A percentile compares a stretch with the other conserved stretches of the same genome.
Evolutionary conservation across 2,888 invertebrate species (phyloP).

Genomic region (Gnatocerus cornutus): DNA sequence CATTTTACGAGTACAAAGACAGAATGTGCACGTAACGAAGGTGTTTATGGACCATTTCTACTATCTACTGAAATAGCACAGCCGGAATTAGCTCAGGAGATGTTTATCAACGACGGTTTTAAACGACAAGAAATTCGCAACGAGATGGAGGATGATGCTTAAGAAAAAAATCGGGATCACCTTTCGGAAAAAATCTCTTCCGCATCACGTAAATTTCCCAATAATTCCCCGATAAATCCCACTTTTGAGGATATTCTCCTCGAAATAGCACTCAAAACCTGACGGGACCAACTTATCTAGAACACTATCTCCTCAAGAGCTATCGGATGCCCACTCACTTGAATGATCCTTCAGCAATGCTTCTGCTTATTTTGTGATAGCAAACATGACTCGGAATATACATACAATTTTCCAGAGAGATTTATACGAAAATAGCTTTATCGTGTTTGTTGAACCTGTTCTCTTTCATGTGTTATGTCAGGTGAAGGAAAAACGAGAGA

Average conservation of each 20-base stretch:
- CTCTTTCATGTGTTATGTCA: not conserved
- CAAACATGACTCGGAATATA: slow-evolving; percentile 19
- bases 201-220: slow-evolving; percentile 1
- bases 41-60: slow-evolving; percentile 42
- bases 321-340: slow-evolving; percentile 30
- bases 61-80: slow-evolving; percentile 32
- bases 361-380: slow-evolving; percentile 13
- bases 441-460: slow-evolving; percentile 6
- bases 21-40: slow-evolving; percentile 36
- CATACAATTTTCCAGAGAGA: slow-evolving; percentile 18
- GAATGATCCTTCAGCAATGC: slow-evolving; percentile 23
- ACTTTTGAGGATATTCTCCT: slow-evolving; percentile 20
- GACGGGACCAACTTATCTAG: slow-evolving; percentile 22
- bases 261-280: slow-evolving; percentile 27
- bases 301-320: slow-evolving; percentile 21
- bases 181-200: slow-evolving; percentile 3
- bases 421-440: slow-evolving; percentile 23
- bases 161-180: not conserved
- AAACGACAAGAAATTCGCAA: not conserved
- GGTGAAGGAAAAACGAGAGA: not conserved
- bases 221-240: slow-evolving; percentile 25
- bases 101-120: slow-evolving; percentile 32
- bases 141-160: no score
- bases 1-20: slow-evolving; percentile 33
- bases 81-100: slow-evolving; percentile 32